phyloP scores from a whole-genome alignment of 2,888 invertebrate genomes.

The Colostygia pectinataria region DNA sequence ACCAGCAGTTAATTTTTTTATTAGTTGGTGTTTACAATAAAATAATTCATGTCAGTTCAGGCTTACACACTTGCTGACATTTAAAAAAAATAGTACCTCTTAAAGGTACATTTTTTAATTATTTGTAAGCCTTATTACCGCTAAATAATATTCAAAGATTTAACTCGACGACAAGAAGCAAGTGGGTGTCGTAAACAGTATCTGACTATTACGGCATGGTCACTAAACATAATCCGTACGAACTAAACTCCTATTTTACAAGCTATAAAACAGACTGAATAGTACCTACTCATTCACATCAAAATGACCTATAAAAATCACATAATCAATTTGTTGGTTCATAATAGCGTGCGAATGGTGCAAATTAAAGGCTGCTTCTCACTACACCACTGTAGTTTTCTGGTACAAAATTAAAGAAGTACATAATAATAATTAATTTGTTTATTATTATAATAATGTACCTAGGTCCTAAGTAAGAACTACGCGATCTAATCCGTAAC shows the following conservation, averaged over 20 bases:
- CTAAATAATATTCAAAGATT: no score
- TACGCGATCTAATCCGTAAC: no score
- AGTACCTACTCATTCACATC: conserved; percentile 44
- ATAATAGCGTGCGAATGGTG: conserved; percentile 41
- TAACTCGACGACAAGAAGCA: background rate
- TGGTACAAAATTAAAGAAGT: background rate
- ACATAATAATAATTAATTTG: background rate
- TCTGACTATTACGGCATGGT: conserved; percentile 24
- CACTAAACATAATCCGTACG: conserved; percentile 33
- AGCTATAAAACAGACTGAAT: conserved; percentile 41
- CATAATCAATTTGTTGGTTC: conserved; percentile 45
- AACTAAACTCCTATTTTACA: conserved; percentile 38
- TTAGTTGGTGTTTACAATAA: no score
- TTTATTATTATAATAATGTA: no score
- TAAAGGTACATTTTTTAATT: no score
- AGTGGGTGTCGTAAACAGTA: conserved; percentile 16
- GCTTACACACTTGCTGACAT: no score
- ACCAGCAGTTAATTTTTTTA: no score
- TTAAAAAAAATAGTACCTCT: no score
- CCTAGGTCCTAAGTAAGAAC: no score
- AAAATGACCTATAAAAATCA: conserved; percentile 41
- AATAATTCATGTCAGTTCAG: no score
- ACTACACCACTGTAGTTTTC: background rate
- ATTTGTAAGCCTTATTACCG: no score
- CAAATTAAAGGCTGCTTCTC: conserved; percentile 6